Percentiles rank a stretch among this genome's conserved stretches.
Conservation (phyloP, 2,888 invertebrate genomes). For the Idaea dimidiata region DNA sequence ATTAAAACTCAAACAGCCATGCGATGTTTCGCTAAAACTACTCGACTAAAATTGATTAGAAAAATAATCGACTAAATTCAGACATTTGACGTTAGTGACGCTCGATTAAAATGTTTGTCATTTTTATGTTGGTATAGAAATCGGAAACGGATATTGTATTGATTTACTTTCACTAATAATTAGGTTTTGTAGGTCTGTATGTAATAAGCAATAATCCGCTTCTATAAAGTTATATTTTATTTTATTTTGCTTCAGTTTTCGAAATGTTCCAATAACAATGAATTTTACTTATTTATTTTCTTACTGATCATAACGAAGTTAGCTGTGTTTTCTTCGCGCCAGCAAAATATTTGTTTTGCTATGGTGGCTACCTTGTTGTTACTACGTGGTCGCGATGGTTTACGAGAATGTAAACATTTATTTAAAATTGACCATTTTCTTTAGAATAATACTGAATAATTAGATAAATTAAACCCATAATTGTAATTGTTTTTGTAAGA, state of each 20-base stretch:
- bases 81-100: not conserved
- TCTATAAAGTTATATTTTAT: too few relatives aligned
- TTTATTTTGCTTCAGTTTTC: too few relatives aligned
- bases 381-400: conserved; percentile 75
- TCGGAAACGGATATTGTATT: not conserved
- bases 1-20: too few relatives aligned
- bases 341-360: conserved; percentile 58
- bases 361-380: conserved; percentile 65
- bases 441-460: conserved; percentile 15
- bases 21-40: too few relatives aligned
- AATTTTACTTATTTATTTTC: not conserved
- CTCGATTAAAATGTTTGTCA: not conserved
- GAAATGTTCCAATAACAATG: too few relatives aligned
- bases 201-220: too few relatives aligned
- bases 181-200: not conserved
- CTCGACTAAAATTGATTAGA: too few relatives aligned
- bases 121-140: not conserved
- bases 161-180: not conserved
- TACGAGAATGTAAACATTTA: conserved; percentile 77
- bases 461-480: conserved; percentile 12
- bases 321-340: conserved; percentile 62
- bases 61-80: not conserved
- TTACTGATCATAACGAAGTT: conserved; percentile 41
- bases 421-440: conserved; percentile 18
- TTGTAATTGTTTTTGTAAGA: not conserved